Evolutionary conservation across 2,113 vertebrate genomes (phyloP).

Genomic region (Erythrolamprus reginae): DNA sequence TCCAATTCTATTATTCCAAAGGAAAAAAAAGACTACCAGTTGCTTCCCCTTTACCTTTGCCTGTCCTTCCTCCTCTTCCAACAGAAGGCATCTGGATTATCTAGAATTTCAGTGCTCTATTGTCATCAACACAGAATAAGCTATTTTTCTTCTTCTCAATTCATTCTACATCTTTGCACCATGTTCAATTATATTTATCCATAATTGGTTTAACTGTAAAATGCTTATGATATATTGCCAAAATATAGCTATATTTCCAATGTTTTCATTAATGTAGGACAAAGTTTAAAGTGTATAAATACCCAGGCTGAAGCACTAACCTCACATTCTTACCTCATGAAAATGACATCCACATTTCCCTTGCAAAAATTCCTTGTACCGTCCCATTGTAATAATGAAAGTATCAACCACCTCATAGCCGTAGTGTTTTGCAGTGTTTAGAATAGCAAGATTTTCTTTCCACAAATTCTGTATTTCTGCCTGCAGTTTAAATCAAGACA

Average conservation of each 20-base stretch:
- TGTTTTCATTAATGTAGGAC: background rate
- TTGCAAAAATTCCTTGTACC: slow-evolving; percentile 92
- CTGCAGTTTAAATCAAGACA: slow-evolving; percentile 65
- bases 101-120: background rate
- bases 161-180: background rate
- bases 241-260: background rate
- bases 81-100: background rate
- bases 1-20: background rate
- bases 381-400: slow-evolving; percentile 88
- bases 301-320: background rate
- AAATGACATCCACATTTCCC: slow-evolving; percentile 93
- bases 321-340: slow-evolving; percentile 78
- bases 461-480: slow-evolving; percentile 78
- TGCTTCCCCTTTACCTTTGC: background rate
- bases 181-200: background rate
- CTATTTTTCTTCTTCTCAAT: background rate
- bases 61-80: background rate
- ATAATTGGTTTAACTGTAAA: too few relatives aligned
- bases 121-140: background rate
- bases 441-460: slow-evolving; percentile 78
- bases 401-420: slow-evolving; percentile 87
- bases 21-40: background rate
- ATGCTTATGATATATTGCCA: background rate
- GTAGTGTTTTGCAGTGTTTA: slow-evolving; percentile 76
- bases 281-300: slow-evolving; percentile 29